Conservation (phyloP, 1,140 invertebrate species). For the Luehdorfia chinensis region DNA sequence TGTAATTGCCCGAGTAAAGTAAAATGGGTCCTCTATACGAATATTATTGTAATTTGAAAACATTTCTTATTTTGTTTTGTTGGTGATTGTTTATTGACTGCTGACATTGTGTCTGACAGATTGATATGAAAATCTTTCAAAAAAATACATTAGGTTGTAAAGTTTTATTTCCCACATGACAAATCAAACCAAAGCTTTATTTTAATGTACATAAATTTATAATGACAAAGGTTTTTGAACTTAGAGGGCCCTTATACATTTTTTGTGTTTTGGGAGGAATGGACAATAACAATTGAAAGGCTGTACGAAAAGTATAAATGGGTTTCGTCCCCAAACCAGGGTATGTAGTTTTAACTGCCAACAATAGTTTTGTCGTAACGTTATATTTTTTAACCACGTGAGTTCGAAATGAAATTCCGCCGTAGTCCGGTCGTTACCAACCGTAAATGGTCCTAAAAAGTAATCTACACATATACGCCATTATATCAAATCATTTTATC, state of each 20-base stretch:
- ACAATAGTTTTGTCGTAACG: constrained; percentile 8
- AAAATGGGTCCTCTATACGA: too few species aligned
- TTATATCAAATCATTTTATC: neutral
- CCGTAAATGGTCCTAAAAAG: too few species aligned
- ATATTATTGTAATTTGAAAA: too few species aligned
- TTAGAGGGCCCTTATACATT: neutral
- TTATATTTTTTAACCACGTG: neutral
- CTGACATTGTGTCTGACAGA: too few species aligned
- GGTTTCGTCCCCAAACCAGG: constrained; percentile 65
- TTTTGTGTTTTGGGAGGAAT: constrained; percentile 35
- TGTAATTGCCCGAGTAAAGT: too few species aligned
- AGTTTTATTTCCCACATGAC: too few species aligned
- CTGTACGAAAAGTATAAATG: constrained; percentile 52
- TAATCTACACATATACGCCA: neutral
- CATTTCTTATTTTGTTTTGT: too few species aligned
- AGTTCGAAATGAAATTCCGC: neutral
- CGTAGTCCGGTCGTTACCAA: neutral
- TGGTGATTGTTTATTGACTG: too few species aligned
- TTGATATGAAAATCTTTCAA: too few species aligned
- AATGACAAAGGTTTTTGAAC: too few species aligned
- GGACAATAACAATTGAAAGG: constrained; percentile 69
- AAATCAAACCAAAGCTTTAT: neutral
- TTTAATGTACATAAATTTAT: neutral
- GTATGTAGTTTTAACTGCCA: constrained; percentile 64
- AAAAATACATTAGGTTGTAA: too few species aligned